phyloP scores from a whole-genome alignment of 2,888 invertebrate genomes.

The Blastobasis lacticolella region DNA sequence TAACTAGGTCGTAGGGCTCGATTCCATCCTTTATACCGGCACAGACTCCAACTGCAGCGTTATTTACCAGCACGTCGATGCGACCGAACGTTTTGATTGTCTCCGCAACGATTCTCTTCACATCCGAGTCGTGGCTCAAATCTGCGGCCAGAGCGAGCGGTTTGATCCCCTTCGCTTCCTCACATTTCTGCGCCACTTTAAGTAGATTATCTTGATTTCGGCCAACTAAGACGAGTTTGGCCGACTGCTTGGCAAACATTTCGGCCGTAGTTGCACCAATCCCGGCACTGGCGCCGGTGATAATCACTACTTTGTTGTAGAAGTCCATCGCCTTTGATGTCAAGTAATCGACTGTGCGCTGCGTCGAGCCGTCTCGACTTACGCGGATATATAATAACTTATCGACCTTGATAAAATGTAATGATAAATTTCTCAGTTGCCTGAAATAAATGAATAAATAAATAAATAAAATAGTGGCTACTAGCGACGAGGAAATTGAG shows the following conservation, averaged over 20 bases:
- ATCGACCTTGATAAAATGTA: not conserved
- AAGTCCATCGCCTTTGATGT: slow-evolving; percentile 64
- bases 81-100: slow-evolving; percentile 79
- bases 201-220: slow-evolving; percentile 80
- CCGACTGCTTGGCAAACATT: slow-evolving; percentile 79
- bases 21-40: slow-evolving; percentile 88
- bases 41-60: slow-evolving; percentile 84
- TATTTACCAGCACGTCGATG: slow-evolving; percentile 87
- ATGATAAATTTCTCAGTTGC: no score
- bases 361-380: slow-evolving; percentile 16
- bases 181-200: slow-evolving; percentile 76
- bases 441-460: no score
- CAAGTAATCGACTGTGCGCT: not conserved
- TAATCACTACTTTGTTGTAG: slow-evolving; percentile 73
- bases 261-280: slow-evolving; percentile 81
- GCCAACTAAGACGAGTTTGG: slow-evolving; percentile 77
- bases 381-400: not conserved
- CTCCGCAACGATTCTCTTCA: slow-evolving; percentile 76
- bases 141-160: slow-evolving; percentile 78
- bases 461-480: no score
- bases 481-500: no score
- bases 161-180: slow-evolving; percentile 44
- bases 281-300: slow-evolving; percentile 83
- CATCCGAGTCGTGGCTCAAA: slow-evolving; percentile 78
- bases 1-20: slow-evolving; percentile 86